Base-by-base conservation (phyloP, 2,888 invertebrate species). In the Drosophila testacea region DNA sequence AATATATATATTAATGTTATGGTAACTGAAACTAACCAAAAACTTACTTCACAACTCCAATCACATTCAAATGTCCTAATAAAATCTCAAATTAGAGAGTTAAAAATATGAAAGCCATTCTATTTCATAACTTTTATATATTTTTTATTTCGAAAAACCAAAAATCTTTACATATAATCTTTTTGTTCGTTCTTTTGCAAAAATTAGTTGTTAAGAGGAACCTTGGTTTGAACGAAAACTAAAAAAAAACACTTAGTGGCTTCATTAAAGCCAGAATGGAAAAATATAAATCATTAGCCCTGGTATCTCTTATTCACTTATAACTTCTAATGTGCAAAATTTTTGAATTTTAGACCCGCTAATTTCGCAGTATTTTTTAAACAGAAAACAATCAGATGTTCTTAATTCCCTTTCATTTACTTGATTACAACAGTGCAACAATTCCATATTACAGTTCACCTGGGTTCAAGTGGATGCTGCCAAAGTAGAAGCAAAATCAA, bases 401-500 rank as follows among this genome's bases (percentile, higher is more conserved):
- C n/a, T 16, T 6, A n/a, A 46, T 30, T 44, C 44, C 38, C 41
- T 30, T 13, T 22, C n/a, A 46, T 47, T 38, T 65, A 38, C 13
- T 16, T 9, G 27, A 44, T 61, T 39, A n/a, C 7, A 39, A 42
- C 5, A 54, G 46, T 38, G 28, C 51, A 27, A 27, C 36, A 50
- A 47, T 50, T 16, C n/a, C 42, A 22, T 50, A 27, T 27, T 32
- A 28, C 57, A 62, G 44, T 42, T 51, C 77, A 76, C 76, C 76
- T 76, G 80, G 28, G 60, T 27, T 27, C 73, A 22, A 34, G 54
- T 22, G 2, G 38, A 34, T 36, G 22, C 22, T 48, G 42, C 11
- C 34, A 27, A 59, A 32, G 32, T n/a, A 16, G n/a, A 36, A 28
- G 13, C 16, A 38, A 28, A 79, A 79, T 70, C 66, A 70, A 81